phyloP scores from a whole-genome alignment of 1,140 invertebrate species.

The Caenorhabditis remanei region DNA sequence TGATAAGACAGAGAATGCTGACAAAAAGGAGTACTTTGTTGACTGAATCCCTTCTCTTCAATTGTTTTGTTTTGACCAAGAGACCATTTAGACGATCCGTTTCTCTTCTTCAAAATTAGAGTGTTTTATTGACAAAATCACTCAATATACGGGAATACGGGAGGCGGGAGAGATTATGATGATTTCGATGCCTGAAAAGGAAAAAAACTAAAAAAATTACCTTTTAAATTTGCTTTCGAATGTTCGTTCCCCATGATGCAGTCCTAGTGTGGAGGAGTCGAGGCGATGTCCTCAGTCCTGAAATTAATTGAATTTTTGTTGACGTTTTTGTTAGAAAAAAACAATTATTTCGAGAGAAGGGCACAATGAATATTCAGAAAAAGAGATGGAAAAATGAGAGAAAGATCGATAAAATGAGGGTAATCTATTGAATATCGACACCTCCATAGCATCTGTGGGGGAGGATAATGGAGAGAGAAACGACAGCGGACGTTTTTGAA shows the following conservation, averaged over 20 bases:
- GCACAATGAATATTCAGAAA: not conserved
- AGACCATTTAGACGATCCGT: conserved; percentile 15
- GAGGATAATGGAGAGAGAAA: not conserved
- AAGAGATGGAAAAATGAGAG: not conserved
- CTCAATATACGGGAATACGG: too few relatives aligned
- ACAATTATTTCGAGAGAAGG: not conserved
- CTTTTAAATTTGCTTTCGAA: not conserved
- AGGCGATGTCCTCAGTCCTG: not conserved
- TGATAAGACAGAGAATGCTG: not conserved
- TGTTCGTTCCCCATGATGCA: conserved; percentile 23
- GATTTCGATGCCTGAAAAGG: not conserved
- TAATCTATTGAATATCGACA: not conserved
- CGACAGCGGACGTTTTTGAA: not conserved
- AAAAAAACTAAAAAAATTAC: not conserved
- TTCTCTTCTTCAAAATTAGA: conserved; percentile 1
- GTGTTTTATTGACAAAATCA: conserved; percentile 27
- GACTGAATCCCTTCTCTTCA: not conserved
- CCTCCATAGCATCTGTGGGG: conserved; percentile 9
- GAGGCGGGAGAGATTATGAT: not conserved
- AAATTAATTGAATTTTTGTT: not conserved
- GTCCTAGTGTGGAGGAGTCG: not conserved
- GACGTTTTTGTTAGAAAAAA: not conserved
- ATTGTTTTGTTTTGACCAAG: conserved; percentile 51
- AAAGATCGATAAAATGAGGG: conserved; percentile 42
- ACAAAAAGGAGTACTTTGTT: conserved; percentile 33